phyloP scores from a whole-genome alignment of 2,113 vertebrate species.

The Neolamprologus sp. region DNA sequence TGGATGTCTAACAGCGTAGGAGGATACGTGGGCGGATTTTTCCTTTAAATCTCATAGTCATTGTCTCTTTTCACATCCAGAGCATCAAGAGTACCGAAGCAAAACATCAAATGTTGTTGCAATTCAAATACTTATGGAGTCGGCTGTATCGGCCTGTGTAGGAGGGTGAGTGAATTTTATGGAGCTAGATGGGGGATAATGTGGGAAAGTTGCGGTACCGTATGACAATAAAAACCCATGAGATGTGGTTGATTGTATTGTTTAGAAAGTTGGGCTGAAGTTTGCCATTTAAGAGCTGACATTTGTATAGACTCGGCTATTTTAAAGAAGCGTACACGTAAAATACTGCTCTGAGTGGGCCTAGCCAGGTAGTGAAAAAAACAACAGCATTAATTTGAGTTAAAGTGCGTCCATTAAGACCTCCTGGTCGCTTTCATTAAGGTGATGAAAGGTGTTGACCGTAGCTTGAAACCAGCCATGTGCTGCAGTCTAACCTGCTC shows the following conservation, averaged over 20 bases:
- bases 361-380: not conserved
- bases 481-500: not conserved
- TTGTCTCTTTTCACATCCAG: constrained; percentile 41
- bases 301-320: not conserved
- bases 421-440: not conserved
- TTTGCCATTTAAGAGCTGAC: not conserved
- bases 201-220: constrained; percentile 11
- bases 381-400: not conserved
- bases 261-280: constrained; percentile 25
- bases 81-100: constrained; percentile 24
- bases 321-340: not conserved
- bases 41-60: constrained; percentile 24
- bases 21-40: constrained; percentile 34
- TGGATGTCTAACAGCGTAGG: constrained; percentile 36
- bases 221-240: constrained; percentile 37
- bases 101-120: constrained; percentile 51
- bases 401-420: not conserved
- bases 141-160: constrained; percentile 9
- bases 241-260: constrained; percentile 38
- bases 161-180: constrained; percentile 45
- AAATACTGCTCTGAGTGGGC: not conserved
- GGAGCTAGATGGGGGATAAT: constrained; percentile 28
- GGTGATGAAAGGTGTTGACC: not conserved
- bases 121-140: constrained; percentile 34
- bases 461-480: not conserved